phyloP scores from a whole-genome alignment of 2,113 vertebrate species.

The Vulpes ferrilata region DNA sequence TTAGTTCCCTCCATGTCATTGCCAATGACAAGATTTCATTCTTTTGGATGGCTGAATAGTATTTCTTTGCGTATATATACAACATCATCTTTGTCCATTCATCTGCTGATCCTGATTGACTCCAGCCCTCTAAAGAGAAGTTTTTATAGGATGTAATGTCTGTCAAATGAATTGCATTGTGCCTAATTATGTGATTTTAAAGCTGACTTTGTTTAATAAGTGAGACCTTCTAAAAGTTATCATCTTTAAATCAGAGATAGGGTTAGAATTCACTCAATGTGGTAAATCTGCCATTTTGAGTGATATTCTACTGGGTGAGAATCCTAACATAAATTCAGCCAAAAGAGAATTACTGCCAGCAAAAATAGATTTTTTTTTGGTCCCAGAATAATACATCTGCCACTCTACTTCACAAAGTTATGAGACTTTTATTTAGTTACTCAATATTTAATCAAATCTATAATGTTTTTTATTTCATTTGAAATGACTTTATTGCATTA shows the following conservation, averaged over 20 bases:
- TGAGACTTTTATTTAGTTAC: neutral
- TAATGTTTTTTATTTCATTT: neutral
- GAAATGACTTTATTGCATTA: neutral
- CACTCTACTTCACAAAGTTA: neutral
- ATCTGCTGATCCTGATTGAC: neutral
- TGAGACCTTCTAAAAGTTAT: neutral
- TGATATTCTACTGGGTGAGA: neutral
- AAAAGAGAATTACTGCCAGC: neutral
- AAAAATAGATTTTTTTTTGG: neutral
- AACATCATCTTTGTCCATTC: neutral
- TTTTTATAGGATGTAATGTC: neutral
- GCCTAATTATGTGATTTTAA: constrained; percentile 13
- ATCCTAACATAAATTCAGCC: neutral
- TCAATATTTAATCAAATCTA: neutral
- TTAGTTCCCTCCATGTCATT: neutral
- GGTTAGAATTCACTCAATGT: neutral
- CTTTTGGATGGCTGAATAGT: neutral
- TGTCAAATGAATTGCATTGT: neutral
- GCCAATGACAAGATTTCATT: neutral
- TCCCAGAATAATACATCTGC: neutral
- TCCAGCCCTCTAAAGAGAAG: neutral
- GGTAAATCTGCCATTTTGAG: neutral
- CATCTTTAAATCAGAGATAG: neutral
- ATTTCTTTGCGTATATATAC: neutral
- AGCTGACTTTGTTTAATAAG: neutral